These are phyloP conservation scores for Sus scrofa DNA, from an alignment of 2,113 vertebrate genomes.

Conservation along the genomic window DNA sequence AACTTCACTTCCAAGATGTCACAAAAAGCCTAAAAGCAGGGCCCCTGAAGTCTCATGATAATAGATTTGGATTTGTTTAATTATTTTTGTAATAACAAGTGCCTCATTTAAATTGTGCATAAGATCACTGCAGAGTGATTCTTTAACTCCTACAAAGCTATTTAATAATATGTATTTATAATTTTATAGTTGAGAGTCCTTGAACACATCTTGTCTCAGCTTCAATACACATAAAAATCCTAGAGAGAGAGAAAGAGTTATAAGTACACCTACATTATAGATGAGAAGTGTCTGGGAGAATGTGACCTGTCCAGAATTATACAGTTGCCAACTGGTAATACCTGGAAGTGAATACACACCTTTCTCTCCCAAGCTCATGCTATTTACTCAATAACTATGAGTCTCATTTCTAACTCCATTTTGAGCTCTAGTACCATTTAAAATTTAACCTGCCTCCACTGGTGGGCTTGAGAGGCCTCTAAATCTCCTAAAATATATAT, in stretches of 20 bases:
- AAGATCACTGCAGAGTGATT: not conserved
- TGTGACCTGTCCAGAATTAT: not conserved
- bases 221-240: not conserved
- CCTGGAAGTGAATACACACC: not conserved
- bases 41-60: not conserved
- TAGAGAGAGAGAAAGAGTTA: not conserved
- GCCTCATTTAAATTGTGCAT: not conserved
- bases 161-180: constrained; percentile 29
- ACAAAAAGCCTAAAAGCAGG: not conserved
- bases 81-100: not conserved
- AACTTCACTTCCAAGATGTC: not conserved
- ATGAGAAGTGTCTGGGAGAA: not conserved
- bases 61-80: not conserved
- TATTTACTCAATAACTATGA: not conserved
- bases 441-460: not conserved
- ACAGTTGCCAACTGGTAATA: not conserved
- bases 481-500: not conserved
- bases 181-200: constrained; percentile 12
- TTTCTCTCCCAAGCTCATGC: not conserved
- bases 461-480: not conserved
- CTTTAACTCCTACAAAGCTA: not conserved
- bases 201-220: constrained; percentile 14
- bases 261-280: not conserved
- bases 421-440: not conserved
- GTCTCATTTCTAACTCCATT: not conserved